Base-by-base conservation (phyloP, 2,113 vertebrate genomes). In the Sorex araneus region DNA sequence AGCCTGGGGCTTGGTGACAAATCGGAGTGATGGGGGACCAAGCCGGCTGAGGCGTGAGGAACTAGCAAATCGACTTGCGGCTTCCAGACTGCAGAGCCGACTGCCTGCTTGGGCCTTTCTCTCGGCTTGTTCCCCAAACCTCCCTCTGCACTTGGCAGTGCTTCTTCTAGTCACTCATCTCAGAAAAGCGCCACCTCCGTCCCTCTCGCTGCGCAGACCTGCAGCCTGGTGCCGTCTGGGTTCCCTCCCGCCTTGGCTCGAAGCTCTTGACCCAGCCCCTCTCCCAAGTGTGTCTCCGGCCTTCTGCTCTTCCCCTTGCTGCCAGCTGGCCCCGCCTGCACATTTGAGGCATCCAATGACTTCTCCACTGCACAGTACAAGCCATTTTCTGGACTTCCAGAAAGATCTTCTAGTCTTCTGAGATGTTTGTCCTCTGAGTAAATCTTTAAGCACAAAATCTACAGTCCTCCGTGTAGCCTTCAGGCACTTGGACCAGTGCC, bases 371-470 rank as follows among this genome's bases (percentile, higher is more conserved):
- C 73, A 4, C 19, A 71, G 12, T 57, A 6, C 12, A 34, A 28
- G 40, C 47, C 7, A 18, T 81, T 70, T 76, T 54, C 47, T 69
- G 70, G 75, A 23, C 47, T 57, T 13, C 16, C n/a, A 32, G 32
- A 18, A 66, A 71, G 71, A 23, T 50, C 47, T 85, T 66, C 71
- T 76, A 73, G 34, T 60, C 12, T 77, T 64, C 43, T 50, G 40
- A 43, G 50, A 54, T 36, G 21, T 66, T 73, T 57, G 28, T 50
- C 16, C 10, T 89, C 34, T 15, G n/a, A 63, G 84, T 32, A 47
- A 87, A 69, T 83, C 54, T 63, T 87, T 73, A 25, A 40, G 30
- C 40, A 71, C 23, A 82, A 89, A 82, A 78, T 60, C 34, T 40
- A 19, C 30, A n/a, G n/a, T 45, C 28, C 30, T 79, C 74, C 40